phyloP scores from a whole-genome alignment of 2,113 vertebrate genomes.

The Origma solitaria region DNA sequence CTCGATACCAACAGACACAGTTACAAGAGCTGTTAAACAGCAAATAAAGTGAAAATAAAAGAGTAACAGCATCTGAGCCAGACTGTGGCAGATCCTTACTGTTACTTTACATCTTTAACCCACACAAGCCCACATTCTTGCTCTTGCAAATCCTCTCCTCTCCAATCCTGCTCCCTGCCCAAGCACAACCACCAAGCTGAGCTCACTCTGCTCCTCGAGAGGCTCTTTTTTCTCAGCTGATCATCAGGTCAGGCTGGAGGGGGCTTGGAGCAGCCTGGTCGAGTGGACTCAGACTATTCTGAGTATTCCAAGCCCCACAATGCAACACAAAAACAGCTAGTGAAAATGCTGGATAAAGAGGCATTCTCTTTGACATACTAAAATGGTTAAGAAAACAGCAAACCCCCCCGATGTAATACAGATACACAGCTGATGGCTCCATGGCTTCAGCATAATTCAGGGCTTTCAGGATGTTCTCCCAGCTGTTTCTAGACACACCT shows the following conservation, averaged over 20 bases:
- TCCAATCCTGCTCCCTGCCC: not conserved
- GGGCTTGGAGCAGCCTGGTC: not conserved
- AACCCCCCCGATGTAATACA: not conserved
- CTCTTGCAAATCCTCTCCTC: rapidly evolving
- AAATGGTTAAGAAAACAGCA: not conserved
- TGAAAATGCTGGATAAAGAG: not conserved
- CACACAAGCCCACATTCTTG: rapidly evolving
- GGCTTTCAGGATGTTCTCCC: not conserved
- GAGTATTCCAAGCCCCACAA: not conserved
- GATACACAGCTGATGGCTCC: not conserved
- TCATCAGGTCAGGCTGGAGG: not conserved
- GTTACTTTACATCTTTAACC: not conserved
- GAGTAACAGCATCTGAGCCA: not conserved
- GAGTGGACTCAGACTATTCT: rapidly evolving
- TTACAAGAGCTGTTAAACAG: not conserved
- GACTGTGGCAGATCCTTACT: not conserved
- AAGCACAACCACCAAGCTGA: not conserved
- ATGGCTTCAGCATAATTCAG: not conserved
- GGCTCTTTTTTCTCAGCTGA: not conserved
- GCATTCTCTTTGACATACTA: not conserved
- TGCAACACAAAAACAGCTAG: not conserved
- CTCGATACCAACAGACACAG: not conserved
- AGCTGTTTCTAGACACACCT: not conserved
- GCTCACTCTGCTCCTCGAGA: not conserved
- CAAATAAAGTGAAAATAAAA: not conserved